A percentile compares a stretch with the other conserved stretches of the same genome.
phyloP scores from a whole-genome alignment of 2,797 vertebrate species.

The Gobio occitaniae region DNA sequence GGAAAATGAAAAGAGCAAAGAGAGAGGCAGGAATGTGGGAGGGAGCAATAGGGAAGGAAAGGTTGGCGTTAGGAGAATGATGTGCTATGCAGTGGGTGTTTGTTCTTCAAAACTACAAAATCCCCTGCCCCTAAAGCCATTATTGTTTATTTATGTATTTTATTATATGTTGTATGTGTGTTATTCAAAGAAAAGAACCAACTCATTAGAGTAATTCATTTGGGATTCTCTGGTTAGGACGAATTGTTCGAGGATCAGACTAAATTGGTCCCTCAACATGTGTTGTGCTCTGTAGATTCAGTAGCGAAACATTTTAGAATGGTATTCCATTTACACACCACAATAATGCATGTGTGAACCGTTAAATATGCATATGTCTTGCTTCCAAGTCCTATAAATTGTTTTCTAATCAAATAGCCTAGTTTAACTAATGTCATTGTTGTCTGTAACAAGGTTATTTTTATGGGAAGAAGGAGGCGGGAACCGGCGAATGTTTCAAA shows the following conservation, averaged over 20 bases:
- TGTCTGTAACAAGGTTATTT: too few species aligned
- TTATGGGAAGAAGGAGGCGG: too few species aligned
- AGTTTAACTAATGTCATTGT: too few species aligned
- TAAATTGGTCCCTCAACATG: too few species aligned
- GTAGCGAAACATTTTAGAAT: not conserved
- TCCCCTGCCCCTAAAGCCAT: not conserved
- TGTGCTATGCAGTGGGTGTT: slow-evolving; percentile 15
- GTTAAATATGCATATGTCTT: too few species aligned
- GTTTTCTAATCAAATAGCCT: too few species aligned
- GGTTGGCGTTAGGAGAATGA: slow-evolving; percentile 18
- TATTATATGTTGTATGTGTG: not conserved
- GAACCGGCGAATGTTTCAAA: too few species aligned
- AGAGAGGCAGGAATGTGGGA: slow-evolving; percentile 13
- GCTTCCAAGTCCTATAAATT: too few species aligned
- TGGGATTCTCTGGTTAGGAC: not conserved
- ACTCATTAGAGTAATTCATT: not conserved
- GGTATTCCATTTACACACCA: not conserved
- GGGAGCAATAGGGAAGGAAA: slow-evolving; percentile 7
- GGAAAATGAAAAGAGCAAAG: slow-evolving; percentile 30
- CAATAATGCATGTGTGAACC: too few species aligned
- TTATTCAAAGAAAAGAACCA: not conserved
- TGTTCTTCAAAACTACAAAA: slow-evolving; percentile 9
- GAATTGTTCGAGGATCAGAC: not conserved
- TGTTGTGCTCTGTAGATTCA: not conserved
- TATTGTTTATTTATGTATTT: not conserved